These are phyloP conservation scores for Hyles euphorbiae DNA, from an alignment of 1,140 invertebrate species.

Conservation along the genomic window DNA sequence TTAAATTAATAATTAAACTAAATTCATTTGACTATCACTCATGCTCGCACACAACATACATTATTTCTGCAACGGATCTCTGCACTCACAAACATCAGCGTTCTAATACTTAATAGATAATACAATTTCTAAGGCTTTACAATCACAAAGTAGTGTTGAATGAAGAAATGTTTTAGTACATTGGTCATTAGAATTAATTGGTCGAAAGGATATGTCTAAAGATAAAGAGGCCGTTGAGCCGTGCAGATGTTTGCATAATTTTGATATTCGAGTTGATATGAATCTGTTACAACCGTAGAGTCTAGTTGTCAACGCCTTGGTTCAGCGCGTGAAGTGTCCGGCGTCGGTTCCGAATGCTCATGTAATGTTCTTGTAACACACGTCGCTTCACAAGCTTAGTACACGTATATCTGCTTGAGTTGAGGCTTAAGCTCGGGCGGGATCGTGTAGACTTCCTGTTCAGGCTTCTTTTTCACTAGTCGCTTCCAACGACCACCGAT, in stretches of 20 bases:
- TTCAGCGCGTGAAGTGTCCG: conserved; percentile 52
- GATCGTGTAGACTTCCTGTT: conserved; percentile 87
- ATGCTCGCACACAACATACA: conserved; percentile 51
- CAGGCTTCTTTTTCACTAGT: conserved; percentile 86
- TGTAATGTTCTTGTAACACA: conserved; percentile 17
- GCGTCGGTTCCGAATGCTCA: conserved; percentile 52
- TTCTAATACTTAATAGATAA: conserved; percentile 75
- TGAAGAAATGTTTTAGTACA: conserved; percentile 51
- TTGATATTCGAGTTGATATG: conserved; percentile 66
- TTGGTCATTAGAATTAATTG: conserved; percentile 68
- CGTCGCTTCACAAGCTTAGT: conserved; percentile 69
- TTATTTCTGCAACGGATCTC: conserved; percentile 52
- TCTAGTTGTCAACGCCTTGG: conserved; percentile 43
- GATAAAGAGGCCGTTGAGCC: conserved; percentile 41
- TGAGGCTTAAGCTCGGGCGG: conserved; percentile 90
- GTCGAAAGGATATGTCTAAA: conserved; percentile 69
- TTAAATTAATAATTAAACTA: conserved; percentile 74
- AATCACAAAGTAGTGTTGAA: conserved; percentile 69
- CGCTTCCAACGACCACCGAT: conserved; percentile 88
- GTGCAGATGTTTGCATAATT: conserved; percentile 46
- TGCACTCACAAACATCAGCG: conserved; percentile 61
- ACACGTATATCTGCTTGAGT: conserved; percentile 92
- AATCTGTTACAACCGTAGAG: conserved; percentile 53
- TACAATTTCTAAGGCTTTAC: conserved; percentile 65
- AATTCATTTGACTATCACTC: conserved; percentile 73